Conservation (phyloP, 2,888 invertebrate genomes). For the Drosophila subquinaria region DNA sequence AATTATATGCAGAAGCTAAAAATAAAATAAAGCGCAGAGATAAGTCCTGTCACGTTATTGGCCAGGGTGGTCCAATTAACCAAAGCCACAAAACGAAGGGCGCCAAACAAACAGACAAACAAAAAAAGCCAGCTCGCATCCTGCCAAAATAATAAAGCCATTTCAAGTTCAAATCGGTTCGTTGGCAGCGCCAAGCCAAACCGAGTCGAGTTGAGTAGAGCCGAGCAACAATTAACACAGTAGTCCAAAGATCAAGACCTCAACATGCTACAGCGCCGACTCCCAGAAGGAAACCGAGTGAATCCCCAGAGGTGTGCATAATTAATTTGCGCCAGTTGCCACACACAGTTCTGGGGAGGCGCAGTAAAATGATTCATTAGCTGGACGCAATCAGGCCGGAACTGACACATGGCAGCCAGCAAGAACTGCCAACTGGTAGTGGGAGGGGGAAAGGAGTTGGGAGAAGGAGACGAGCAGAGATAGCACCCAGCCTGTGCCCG, state of each 20-base stretch:
- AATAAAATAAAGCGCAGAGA: slow-evolving; percentile 55
- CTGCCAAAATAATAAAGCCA: slow-evolving; percentile 74
- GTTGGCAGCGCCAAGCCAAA: slow-evolving; percentile 34
- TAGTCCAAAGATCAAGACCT: slow-evolving; percentile 85
- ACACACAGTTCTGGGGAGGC: slow-evolving; percentile 46
- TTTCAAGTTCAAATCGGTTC: slow-evolving; percentile 77
- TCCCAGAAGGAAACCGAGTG: slow-evolving; percentile 23
- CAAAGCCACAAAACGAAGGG: slow-evolving; percentile 50
- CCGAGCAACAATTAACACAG: slow-evolving; percentile 84
- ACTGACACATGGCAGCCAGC: slow-evolving; percentile 69
- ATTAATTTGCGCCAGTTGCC: slow-evolving; percentile 82
- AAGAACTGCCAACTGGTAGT: neutral
- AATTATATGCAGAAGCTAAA: slow-evolving; percentile 51
- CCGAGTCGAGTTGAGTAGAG: slow-evolving; percentile 39
- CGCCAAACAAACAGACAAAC: slow-evolving; percentile 39
- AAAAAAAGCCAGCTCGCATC: slow-evolving; percentile 31
- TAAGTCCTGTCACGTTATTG: slow-evolving; percentile 55
- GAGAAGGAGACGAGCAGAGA: slow-evolving; percentile 36
- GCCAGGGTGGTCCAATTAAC: slow-evolving; percentile 78
- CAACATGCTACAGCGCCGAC: slow-evolving; percentile 50
- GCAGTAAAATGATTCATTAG: slow-evolving; percentile 84
- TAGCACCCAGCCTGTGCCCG: slow-evolving; percentile 51
- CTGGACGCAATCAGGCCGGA: slow-evolving; percentile 78
- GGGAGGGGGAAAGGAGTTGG: neutral
- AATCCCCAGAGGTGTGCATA: slow-evolving; percentile 82